Evolutionary conservation across 1,140 invertebrate species (phyloP), one percentile per base, ranked within the genome.

Genomic region (Bombus terrestris): DNA sequence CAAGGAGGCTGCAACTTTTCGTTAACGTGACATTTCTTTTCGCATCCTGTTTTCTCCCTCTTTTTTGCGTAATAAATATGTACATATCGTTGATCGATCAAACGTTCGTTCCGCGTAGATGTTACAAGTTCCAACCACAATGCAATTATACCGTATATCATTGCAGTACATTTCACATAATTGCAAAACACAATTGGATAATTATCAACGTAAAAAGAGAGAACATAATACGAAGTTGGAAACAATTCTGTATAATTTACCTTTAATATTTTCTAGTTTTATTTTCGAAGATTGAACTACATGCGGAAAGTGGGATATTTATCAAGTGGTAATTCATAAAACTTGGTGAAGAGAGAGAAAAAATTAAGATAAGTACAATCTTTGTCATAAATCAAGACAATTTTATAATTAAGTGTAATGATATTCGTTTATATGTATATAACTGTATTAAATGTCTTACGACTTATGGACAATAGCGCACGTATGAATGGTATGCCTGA

Each of bases 1-100:
- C 88, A 86, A 89, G 86, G 84, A 89, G 80, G 87, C 76, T 82
- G 85, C 75, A 78, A 89, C 88, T 89, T 83, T 85, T 88, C 82
- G 88, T 86, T 86, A 76, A 69, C 76, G 35, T 64, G 81, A 74
- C 88, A 62, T 77, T 82, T 75, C 81, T 86, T 83, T 81, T 62
- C n/a, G 37, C 37, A 15, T 47, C 41, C 41, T 39, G 10, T 1
- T 73, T 41, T 32, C 41, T 57, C n/a, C 80, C 81, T 83, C 80
- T 78, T 86, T 83, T 89, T 35, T 82, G 84, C 85, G 62, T 75
- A 68, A 43, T 75, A 89, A 86, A 89, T 86, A 81, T 81, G n/a
- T 81, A 59, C 80, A 79, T 79, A 59, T 79, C 76, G 47, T 84
- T 80, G 71, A 79, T 79, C 79, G 64, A 78, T 84, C 76, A 84